phyloP scores from a whole-genome alignment of 2,113 vertebrate species.

The Gnathonemus longibarbis region DNA sequence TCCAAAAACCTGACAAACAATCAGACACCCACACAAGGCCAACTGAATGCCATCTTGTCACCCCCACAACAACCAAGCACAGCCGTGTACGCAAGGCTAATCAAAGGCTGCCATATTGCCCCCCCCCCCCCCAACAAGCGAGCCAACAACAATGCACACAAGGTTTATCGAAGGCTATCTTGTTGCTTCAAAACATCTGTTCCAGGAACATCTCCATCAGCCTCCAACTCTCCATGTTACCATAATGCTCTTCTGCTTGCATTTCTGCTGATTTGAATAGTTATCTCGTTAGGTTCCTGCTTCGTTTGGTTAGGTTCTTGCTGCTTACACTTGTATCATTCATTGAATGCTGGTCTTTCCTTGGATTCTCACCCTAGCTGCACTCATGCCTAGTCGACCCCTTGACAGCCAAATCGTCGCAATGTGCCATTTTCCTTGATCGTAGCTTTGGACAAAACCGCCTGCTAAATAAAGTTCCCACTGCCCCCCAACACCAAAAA shows the following conservation, averaged over 20 bases:
- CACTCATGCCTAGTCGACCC: not conserved
- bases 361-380: not conserved
- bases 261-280: not conserved
- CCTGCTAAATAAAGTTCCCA: not conserved
- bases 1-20: not conserved
- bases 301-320: not conserved
- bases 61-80: not conserved
- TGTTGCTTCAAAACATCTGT: not conserved
- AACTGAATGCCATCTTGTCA: not conserved
- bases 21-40: not conserved
- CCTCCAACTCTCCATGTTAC: not conserved
- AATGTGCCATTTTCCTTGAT: not conserved
- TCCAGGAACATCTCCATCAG: not conserved
- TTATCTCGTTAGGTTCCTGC: not conserved
- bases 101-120: not conserved
- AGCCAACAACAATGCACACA: not conserved
- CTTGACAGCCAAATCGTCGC: not conserved
- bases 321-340: not conserved
- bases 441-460: not conserved
- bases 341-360: not conserved
- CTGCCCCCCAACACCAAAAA: not conserved
- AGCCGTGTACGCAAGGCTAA: not conserved
- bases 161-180: not conserved
- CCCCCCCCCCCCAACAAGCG: not conserved
- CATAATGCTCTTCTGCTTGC: not conserved